A percentile compares a stretch with the other conserved stretches of the same genome.
Conservation (phyloP, 2,113 vertebrate species). For the Sylvia atricapilla region DNA sequence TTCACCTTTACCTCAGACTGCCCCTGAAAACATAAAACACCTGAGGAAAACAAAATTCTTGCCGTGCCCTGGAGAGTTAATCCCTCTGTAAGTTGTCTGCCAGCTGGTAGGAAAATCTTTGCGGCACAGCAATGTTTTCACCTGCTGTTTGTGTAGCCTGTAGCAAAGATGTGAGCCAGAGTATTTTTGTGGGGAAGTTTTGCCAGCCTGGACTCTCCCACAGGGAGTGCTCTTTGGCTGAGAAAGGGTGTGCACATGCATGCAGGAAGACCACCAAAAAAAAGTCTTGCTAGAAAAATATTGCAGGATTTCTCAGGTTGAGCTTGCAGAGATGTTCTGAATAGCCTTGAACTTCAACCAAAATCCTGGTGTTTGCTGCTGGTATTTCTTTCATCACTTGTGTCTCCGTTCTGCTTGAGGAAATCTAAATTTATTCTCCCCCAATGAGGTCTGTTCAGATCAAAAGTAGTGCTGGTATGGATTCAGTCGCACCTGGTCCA, state of each 20-base stretch:
- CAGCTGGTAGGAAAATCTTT: neutral
- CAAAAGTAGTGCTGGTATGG: neutral
- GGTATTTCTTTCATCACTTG: neutral
- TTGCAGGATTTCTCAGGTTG: neutral
- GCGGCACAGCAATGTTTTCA: neutral
- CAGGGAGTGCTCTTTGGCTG: accelerated
- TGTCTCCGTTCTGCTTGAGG: neutral
- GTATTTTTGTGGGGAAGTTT: neutral
- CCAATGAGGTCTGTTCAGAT: neutral
- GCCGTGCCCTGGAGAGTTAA: neutral
- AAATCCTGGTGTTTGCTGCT: neutral
- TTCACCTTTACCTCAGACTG: neutral
- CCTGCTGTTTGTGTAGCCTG: constrained; percentile 16
- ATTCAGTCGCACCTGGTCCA: neutral
- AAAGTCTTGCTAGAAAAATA: neutral
- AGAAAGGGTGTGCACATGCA: neutral
- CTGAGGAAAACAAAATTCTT: neutral
- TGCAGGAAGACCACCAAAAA: neutral
- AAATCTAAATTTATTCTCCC: neutral
- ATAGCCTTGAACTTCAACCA: neutral
- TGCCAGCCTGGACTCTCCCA: neutral
- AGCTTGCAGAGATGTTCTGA: neutral
- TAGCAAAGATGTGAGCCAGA: neutral
- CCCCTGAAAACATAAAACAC: neutral
- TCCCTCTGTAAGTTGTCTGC: neutral